These are phyloP conservation scores for Pseudachorutes palmiensis DNA, from an alignment of 1,140 invertebrate genomes.

Conservation along the genomic window DNA sequence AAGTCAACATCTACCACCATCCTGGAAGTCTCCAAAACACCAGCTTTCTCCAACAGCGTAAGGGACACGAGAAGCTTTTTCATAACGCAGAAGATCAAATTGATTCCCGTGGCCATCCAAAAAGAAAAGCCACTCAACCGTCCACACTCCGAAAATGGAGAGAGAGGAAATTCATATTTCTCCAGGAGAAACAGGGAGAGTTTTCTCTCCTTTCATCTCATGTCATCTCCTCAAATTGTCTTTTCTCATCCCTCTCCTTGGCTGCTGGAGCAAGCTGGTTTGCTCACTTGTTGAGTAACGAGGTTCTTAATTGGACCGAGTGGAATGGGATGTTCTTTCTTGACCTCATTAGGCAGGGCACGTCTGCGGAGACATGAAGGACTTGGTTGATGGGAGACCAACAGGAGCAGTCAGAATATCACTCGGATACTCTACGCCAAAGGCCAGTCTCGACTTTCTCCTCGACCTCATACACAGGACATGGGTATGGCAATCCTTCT, in stretches of 20 bases:
- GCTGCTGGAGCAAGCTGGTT: background rate
- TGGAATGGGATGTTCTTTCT: background rate
- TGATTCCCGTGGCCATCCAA: too few species aligned
- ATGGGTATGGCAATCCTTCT: conserved; percentile 36
- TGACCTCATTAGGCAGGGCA: conserved; percentile 69
- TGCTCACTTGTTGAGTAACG: background rate
- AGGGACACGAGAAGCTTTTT: too few species aligned
- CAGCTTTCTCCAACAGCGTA: too few species aligned
- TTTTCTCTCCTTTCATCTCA: too few species aligned
- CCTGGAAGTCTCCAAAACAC: background rate
- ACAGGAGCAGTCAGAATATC: conserved; percentile 87
- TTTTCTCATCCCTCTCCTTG: too few species aligned
- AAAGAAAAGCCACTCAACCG: too few species aligned
- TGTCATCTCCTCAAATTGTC: too few species aligned
- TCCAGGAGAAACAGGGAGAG: too few species aligned
- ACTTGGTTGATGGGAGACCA: conserved; percentile 79
- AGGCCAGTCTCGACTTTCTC: conserved; percentile 61
- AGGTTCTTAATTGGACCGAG: background rate
- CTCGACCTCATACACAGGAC: conserved; percentile 64
- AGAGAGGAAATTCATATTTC: too few species aligned
- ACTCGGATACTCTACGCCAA: conserved; percentile 83
- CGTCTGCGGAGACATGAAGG: conserved; percentile 80
- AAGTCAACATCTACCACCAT: background rate
- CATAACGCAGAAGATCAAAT: too few species aligned
- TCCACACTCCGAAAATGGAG: too few species aligned